Evolutionary conservation across 2,113 vertebrate genomes (phyloP), one percentile per base, ranked within the genome.

Genomic region (Sminthopsis crassicaudata): DNA sequence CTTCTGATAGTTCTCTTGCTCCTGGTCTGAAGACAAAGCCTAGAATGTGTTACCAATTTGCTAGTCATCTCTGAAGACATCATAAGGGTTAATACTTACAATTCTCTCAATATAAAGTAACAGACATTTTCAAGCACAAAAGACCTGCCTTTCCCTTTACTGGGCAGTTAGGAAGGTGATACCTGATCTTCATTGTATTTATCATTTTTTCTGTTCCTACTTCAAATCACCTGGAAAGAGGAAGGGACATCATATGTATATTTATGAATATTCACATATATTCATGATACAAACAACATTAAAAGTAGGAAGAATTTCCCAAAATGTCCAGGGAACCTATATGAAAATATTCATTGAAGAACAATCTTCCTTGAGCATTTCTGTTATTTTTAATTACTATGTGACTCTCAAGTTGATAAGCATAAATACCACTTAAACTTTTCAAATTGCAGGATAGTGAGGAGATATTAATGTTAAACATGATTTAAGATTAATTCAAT

Each of bases 31-130:
- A 53, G 90, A 30, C 16, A 89, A 19, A 94, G 52, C 89, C 30
- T 91, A 36, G 0, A 95, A 93, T 42, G 46, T 48, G 46, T 42
- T 97, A 96, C 93, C 95, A 53, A 2, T 91, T 54, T 96, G 42
- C 95, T 90, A 97, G 11, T 52, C 51, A 95, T 97, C 97, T 94
- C 50, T 95, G 89, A 95, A 94, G 67, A 16, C 53, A 92, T 96
- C 48, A 92, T 1, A 89, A 76, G n/a, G 36, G 36, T 1, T 22
- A 50, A 8, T 94, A 0, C 12, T n/a, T 95, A n/a, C 84, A 53
- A 91, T 46, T 93, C 3, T 22, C 2, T 55, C 89, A 91, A 67
- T 48, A 50, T 90, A 5, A n/a, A 76, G 16, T n/a, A 76, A 91
- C 3, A 8, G 55, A 27, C 26, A 93, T 93, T 76, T 97, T 93